These are phyloP conservation scores for Enteromius radiatus DNA, from an alignment of 2,797 vertebrate species.

Conservation along the genomic window DNA sequence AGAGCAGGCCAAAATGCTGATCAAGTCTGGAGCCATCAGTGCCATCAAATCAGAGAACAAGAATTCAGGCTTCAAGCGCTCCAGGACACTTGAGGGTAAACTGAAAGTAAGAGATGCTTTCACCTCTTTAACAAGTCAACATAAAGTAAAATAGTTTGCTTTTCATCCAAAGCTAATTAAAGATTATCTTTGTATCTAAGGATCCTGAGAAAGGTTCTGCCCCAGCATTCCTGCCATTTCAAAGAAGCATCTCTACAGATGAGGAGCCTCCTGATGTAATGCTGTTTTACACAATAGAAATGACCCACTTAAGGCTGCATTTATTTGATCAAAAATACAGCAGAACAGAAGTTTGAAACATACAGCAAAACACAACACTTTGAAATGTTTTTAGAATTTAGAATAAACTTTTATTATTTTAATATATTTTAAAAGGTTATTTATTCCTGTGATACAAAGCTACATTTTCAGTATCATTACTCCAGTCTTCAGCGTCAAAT, in stretches of 20 bases:
- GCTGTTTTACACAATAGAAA: not conserved
- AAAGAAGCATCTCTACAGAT: constrained; percentile 90
- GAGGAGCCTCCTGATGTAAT: constrained; percentile 87
- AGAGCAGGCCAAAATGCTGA: constrained; percentile 93
- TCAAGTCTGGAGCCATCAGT: constrained; percentile 93
- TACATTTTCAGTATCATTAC: not conserved
- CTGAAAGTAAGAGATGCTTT: constrained; percentile 79
- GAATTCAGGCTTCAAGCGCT: constrained; percentile 94
- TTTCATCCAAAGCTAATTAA: constrained; percentile 10
- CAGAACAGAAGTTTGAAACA: not conserved
- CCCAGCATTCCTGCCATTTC: constrained; percentile 93
- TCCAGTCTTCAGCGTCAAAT: not conserved
- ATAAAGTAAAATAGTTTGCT: not conserved
- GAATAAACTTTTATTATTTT: not conserved
- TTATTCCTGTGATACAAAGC: not conserved
- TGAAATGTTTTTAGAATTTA: not conserved
- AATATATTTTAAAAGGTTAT: not conserved
- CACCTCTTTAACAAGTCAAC: not conserved
- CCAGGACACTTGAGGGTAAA: constrained; percentile 90
- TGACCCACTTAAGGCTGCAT: not conserved
- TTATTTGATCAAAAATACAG: not conserved
- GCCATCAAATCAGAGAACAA: constrained; percentile 95
- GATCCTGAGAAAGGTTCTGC: constrained; percentile 91
- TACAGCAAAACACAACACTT: not conserved
- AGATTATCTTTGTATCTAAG: constrained; percentile 66